These are phyloP conservation scores for Chalcosyrphus nemorum DNA, from an alignment of 2,888 invertebrate genomes.

Conservation along the genomic window DNA sequence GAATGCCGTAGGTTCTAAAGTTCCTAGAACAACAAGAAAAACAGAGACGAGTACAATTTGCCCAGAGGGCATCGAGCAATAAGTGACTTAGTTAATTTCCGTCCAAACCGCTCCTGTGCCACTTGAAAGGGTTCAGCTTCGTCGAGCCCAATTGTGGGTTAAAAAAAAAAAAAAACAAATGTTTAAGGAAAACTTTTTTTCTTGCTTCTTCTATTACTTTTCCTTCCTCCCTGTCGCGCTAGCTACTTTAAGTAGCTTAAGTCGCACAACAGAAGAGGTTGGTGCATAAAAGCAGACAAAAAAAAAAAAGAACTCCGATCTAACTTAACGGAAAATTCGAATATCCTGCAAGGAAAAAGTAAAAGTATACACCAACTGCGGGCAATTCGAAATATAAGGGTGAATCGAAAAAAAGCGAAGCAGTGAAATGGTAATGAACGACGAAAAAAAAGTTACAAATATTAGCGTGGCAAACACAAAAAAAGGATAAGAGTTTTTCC, in stretches of 20 bases:
- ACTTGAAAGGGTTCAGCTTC: conserved; percentile 64
- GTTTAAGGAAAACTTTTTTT: conserved; percentile 39
- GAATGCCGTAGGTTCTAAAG: conserved; percentile 39
- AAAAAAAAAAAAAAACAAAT: no score
- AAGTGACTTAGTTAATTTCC: conserved; percentile 69
- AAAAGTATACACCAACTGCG: conserved; percentile 4
- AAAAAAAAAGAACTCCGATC: no score
- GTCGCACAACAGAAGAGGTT: not conserved
- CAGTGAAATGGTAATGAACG: conserved; percentile 19
- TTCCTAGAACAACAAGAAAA: conserved; percentile 23
- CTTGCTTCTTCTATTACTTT: not conserved
- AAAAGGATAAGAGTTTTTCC: not conserved
- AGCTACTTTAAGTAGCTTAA: conserved; percentile 53
- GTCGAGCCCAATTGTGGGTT: conserved; percentile 25
- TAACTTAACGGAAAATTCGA: conserved; percentile 64
- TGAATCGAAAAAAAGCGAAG: conserved; percentile 5
- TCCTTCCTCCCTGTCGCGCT: not conserved
- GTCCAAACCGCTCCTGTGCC: conserved; percentile 36
- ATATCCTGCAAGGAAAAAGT: conserved; percentile 49
- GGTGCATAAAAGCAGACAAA: conserved; percentile 13
- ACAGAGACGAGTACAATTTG: conserved; percentile 42
- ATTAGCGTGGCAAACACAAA: conserved; percentile 33
- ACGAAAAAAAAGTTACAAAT: conserved; percentile 27
- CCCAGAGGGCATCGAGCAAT: conserved; percentile 50
- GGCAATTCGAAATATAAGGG: not conserved